Percentiles rank a stretch among this genome's conserved stretches.
Conservation (phyloP, 2,888 invertebrate genomes). For the Hydroisotoma schaefferi region DNA sequence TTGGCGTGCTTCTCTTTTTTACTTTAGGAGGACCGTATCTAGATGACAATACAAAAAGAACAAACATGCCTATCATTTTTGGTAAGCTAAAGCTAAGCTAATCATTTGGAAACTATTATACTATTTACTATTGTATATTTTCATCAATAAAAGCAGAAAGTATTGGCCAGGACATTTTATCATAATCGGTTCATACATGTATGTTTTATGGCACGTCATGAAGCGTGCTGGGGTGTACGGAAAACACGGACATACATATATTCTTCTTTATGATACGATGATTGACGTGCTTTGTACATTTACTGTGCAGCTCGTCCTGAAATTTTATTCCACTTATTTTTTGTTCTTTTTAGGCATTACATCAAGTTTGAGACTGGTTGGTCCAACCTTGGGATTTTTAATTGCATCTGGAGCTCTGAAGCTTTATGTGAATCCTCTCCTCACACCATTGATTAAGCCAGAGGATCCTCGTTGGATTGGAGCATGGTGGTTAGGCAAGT, state of each 20-base stretch:
- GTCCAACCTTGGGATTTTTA: conserved; percentile 51
- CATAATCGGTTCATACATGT: too few relatives aligned
- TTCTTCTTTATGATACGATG: too few relatives aligned
- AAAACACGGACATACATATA: too few relatives aligned
- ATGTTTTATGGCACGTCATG: too few relatives aligned
- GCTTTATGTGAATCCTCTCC: conserved; percentile 49
- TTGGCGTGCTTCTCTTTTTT: conserved; percentile 65
- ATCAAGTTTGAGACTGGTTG: conserved; percentile 49
- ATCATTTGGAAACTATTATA: neutral
- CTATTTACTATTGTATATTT: neutral
- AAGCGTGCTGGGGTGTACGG: too few relatives aligned
- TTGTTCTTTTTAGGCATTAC: conserved; percentile 6
- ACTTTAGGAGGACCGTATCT: conserved; percentile 65
- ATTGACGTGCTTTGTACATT: too few relatives aligned
- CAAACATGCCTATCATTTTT: conserved; percentile 62
- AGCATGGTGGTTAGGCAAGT: conserved; percentile 57
- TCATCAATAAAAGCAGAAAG: too few relatives aligned
- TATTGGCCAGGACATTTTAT: too few relatives aligned
- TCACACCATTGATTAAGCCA: conserved; percentile 50
- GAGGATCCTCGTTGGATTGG: conserved; percentile 58
- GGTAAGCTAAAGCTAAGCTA: conserved; percentile 51
- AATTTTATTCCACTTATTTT: too few relatives aligned
- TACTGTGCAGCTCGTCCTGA: too few relatives aligned
- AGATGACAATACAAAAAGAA: conserved; percentile 66
- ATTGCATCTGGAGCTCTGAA: conserved; percentile 50